Evolutionary conservation across 2,113 vertebrate species (phyloP), one percentile per base, ranked within the genome.

Genomic region (Alethe castanea): DNA sequence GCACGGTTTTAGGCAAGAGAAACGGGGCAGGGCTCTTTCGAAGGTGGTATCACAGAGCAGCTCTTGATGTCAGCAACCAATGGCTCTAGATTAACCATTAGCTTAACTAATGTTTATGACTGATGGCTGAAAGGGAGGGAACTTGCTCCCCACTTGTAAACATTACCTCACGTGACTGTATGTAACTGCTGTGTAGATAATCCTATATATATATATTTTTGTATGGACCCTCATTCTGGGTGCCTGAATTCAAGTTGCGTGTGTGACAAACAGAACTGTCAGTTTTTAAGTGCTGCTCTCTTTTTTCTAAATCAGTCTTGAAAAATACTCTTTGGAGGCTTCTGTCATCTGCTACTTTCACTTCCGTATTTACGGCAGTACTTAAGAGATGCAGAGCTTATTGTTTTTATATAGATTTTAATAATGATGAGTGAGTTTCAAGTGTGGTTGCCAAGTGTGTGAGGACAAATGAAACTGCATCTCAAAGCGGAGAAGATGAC

Each of bases 281-380:
- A 12, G 11, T 44, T 94, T 83, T 78, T 33, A 64, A 74, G 45
- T 28, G 7, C 48, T 71, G 9, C 42, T 64, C 12, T 64, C 26
- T 79, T 90, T 90, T 60, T 88, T 78, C 67, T 84, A 29, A 74
- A 48, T 22, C 42, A 19, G 53, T 35, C 28, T 85, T 62, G 5
- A 56, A 19, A 85, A 88, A 47, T 38, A 48, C 2, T 70, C 2
- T 71, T 79, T 50, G 59, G 50, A 87, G 38, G 26, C 57, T 61
- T 88, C 40, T 91, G 82, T 94, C 77, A 90, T 64, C 87, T 94
- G 83, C 31, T 85, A 12, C 89, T 95, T 95, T 94, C 86, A 79
- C 78, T 95, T 94, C 81, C 0, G 1, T 82, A 65, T 18, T 24
- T 72, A 62, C 12, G 3, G 42, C 81, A 81, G 33, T 62, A 28